Evolutionary conservation across 2,113 vertebrate genomes (phyloP).

Genomic region (Choloepus hoffmanni): DNA sequence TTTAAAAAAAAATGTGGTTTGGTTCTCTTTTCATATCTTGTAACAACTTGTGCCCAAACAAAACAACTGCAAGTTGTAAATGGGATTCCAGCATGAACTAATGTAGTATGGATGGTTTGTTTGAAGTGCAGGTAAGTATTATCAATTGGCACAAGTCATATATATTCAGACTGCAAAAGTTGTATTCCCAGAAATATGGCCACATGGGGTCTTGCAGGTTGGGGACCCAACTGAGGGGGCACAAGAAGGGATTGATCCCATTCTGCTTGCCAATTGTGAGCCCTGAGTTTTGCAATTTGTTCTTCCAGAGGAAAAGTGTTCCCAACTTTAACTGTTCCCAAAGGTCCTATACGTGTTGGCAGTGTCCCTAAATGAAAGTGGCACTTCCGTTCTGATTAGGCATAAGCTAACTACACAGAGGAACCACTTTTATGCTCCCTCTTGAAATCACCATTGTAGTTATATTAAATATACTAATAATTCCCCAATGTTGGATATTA

Average conservation of each 20-base stretch:
- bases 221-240: not conserved
- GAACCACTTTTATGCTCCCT: not conserved
- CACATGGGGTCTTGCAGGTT: not conserved
- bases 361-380: not conserved
- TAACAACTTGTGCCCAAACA: slow-evolving; percentile 88
- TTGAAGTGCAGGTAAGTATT: slow-evolving; percentile 94
- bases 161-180: not conserved
- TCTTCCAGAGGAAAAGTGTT: not conserved
- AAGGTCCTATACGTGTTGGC: not conserved
- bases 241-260: not conserved
- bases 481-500: not conserved
- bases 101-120: slow-evolving; percentile 98
- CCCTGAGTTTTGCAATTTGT: not conserved
- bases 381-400: not conserved
- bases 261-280: not conserved
- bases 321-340: not conserved
- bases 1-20: slow-evolving; percentile 53
- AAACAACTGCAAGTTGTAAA: slow-evolving; percentile 94
- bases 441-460: not conserved
- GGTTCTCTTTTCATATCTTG: slow-evolving; percentile 87
- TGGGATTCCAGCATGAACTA: slow-evolving; percentile 92
- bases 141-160: slow-evolving; percentile 47
- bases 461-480: not conserved
- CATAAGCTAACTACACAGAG: not conserved
- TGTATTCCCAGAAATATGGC: not conserved